Conservation (phyloP, 1,140 invertebrate genomes). For the Drosophila repletoides region DNA sequence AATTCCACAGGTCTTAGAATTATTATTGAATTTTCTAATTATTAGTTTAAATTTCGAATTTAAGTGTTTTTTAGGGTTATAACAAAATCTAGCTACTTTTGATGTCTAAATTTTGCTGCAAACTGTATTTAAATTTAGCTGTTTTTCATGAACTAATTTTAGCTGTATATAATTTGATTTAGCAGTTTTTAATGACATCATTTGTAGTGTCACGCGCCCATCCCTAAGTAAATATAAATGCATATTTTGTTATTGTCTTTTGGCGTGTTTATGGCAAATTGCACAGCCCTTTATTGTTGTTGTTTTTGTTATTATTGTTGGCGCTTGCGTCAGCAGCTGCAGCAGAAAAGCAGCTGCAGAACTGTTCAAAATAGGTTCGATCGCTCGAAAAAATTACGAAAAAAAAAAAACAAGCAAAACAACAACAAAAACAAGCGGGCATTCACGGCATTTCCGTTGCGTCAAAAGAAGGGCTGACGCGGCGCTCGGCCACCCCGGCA, state of each 20-base stretch:
- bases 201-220: no score
- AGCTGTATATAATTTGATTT: no score
- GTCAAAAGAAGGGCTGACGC: slow-evolving; percentile 43
- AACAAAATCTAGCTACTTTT: no score
- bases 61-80: no score
- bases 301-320: slow-evolving; percentile 34
- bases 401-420: background rate
- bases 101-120: no score
- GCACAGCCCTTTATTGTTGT: slow-evolving; percentile 29
- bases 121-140: no score
- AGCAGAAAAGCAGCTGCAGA: slow-evolving; percentile 48
- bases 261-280: slow-evolving; percentile 74
- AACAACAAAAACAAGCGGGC: slow-evolving; percentile 14
- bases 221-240: slow-evolving; percentile 21
- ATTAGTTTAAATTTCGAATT: no score
- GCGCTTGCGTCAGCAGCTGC: slow-evolving; percentile 70
- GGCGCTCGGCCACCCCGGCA: slow-evolving; percentile 17
- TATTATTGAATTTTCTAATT: no score
- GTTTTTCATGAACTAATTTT: background rate
- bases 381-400: slow-evolving; percentile 21
- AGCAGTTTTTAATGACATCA: no score
- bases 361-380: slow-evolving; percentile 31
- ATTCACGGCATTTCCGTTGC: slow-evolving; percentile 67
- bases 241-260: slow-evolving; percentile 62
- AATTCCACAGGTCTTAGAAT: no score